Conservation (phyloP, 1,140 invertebrate species). For the Cecropterus lyciades region DNA sequence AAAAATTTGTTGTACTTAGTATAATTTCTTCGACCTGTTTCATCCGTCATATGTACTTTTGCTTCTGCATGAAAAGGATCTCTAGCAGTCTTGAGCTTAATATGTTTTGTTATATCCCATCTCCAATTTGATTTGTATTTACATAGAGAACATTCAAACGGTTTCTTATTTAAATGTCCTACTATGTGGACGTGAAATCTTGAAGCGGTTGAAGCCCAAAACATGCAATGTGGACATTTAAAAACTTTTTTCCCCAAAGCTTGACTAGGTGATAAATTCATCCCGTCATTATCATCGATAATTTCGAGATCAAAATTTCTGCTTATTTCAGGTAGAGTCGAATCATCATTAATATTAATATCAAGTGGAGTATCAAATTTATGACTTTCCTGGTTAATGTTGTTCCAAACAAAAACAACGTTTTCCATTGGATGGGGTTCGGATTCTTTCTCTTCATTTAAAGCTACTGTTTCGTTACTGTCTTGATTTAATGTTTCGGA, state of each 20-base stretch:
- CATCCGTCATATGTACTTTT: slow-evolving; percentile 95
- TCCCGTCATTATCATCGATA: slow-evolving; percentile 72
- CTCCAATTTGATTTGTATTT: slow-evolving; percentile 97
- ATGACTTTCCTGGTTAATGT: slow-evolving; percentile 70
- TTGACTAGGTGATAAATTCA: slow-evolving; percentile 78
- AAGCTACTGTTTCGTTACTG: slow-evolving; percentile 55
- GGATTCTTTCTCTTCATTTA: slow-evolving; percentile 65
- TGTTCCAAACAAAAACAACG: slow-evolving; percentile 91
- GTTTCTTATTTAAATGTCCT: slow-evolving; percentile 95
- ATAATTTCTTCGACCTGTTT: slow-evolving; percentile 95
- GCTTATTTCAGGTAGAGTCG: slow-evolving; percentile 61
- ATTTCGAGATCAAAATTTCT: slow-evolving; percentile 65
- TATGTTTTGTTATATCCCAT: slow-evolving; percentile 98
- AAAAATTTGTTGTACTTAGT: slow-evolving; percentile 96
- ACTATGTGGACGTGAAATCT: slow-evolving; percentile 97
- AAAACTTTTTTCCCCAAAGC: slow-evolving; percentile 88
- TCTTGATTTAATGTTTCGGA: slow-evolving; percentile 60
- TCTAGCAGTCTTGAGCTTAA: slow-evolving; percentile 93
- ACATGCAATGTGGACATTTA: slow-evolving; percentile 95
- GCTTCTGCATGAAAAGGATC: slow-evolving; percentile 91
- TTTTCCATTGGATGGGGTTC: slow-evolving; percentile 90
- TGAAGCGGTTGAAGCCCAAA: slow-evolving; percentile 96
- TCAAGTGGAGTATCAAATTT: slow-evolving; percentile 75
- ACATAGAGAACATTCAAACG: slow-evolving; percentile 97
- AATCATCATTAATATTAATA: slow-evolving; percentile 77